phyloP scores from a whole-genome alignment of 1,140 invertebrate species.

The Tetragonula clypearis region DNA sequence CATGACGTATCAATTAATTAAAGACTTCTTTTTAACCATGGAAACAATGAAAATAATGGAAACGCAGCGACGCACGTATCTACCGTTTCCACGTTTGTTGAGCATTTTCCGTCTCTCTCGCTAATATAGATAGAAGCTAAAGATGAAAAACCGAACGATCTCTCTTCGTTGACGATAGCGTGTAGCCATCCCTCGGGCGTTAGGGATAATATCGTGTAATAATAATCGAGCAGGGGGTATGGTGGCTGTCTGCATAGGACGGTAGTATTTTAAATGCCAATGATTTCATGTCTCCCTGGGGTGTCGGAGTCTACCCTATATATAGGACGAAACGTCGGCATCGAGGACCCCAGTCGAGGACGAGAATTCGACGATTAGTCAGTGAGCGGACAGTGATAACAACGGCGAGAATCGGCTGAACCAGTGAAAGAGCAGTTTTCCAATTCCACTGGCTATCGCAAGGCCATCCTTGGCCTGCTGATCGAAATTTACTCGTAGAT shows the following conservation, averaged over 20 bases:
- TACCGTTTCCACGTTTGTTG: not conserved
- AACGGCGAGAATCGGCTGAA: not conserved
- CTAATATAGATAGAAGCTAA: not conserved
- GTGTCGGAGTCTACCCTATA: slow-evolving; percentile 66
- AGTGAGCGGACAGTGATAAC: not conserved
- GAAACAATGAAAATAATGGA: not conserved
- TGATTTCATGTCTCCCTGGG: slow-evolving; percentile 79
- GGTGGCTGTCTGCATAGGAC: slow-evolving; percentile 54
- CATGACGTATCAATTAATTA: not conserved
- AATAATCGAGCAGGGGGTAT: slow-evolving; percentile 61
- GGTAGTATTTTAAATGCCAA: slow-evolving; percentile 80
- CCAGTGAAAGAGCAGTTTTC: slow-evolving; percentile 71
- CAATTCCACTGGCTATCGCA: slow-evolving; percentile 27
- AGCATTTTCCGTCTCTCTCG: not conserved
- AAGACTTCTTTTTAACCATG: not conserved
- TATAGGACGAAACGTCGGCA: slow-evolving; percentile 66
- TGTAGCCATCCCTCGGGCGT: slow-evolving; percentile 28
- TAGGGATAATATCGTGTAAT: slow-evolving; percentile 69
- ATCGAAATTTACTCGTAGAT: not conserved
- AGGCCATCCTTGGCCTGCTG: slow-evolving; percentile 5
- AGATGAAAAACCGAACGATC: not conserved
- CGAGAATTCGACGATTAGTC: slow-evolving; percentile 46
- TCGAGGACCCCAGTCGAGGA: slow-evolving; percentile 65
- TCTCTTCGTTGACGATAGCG: not conserved
- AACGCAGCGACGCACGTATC: no score